phyloP scores from a whole-genome alignment of 2,888 invertebrate species.

The Sminthurinus aureus region DNA sequence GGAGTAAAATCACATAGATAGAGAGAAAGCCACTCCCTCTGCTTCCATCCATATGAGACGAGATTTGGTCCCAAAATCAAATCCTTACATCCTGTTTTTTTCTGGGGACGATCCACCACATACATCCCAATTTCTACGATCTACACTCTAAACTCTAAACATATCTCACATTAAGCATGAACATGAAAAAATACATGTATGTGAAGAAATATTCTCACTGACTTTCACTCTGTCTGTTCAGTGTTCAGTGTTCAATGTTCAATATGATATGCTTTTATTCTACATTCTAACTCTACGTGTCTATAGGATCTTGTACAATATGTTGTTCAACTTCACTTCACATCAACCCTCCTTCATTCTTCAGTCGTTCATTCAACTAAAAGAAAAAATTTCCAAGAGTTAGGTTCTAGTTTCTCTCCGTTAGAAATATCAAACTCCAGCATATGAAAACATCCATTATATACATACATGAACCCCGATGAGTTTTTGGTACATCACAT shows the following conservation, averaged over 20 bases:
- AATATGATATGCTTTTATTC: too few relatives aligned
- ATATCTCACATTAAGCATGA: too few relatives aligned
- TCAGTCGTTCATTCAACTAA: background rate
- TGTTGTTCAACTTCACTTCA: background rate
- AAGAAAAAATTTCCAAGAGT: background rate
- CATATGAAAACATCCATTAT: background rate
- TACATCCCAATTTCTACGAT: too few relatives aligned
- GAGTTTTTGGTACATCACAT: background rate
- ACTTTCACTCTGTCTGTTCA: background rate
- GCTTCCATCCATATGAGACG: constrained; percentile 27
- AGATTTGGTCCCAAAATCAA: constrained; percentile 28
- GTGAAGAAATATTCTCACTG: background rate
- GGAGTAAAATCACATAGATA: background rate
- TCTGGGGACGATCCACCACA: too few relatives aligned
- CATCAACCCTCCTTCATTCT: background rate
- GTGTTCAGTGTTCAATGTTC: too few relatives aligned
- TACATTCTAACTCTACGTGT: too few relatives aligned
- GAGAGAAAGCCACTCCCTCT: constrained; percentile 16
- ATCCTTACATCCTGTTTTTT: background rate
- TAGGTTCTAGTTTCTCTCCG: background rate
- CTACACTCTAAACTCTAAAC: too few relatives aligned
- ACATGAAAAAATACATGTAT: background rate
- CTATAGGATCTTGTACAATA: too few relatives aligned
- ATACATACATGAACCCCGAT: background rate
- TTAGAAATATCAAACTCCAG: too few relatives aligned